phyloP scores from a whole-genome alignment of 2,797 vertebrate genomes.

The Artibeus jamaicensis region DNA sequence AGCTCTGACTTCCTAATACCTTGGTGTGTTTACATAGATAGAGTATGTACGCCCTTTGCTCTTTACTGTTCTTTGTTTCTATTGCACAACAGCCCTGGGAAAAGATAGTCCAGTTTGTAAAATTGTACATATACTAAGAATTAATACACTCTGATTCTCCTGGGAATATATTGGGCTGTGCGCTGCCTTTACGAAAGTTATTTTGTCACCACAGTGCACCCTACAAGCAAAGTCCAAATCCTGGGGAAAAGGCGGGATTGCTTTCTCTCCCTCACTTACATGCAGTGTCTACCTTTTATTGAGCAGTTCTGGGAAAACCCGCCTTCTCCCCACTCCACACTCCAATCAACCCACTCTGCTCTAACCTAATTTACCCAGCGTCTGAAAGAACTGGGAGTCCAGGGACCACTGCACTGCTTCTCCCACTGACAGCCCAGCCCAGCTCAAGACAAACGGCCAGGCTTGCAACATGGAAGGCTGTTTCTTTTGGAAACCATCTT shows the following conservation, averaged over 20 bases:
- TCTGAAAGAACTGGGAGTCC: not conserved
- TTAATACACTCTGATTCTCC: not conserved
- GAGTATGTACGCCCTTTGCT: not conserved
- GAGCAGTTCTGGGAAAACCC: not conserved
- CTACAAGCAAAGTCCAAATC: not conserved
- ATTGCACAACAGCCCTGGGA: not conserved
- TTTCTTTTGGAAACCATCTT: constrained; percentile 27
- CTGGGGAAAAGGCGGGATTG: not conserved
- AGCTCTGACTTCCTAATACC: not conserved
- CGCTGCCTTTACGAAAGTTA: not conserved
- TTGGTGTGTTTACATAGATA: not conserved
- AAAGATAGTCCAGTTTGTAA: not conserved
- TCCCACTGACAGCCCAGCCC: not conserved
- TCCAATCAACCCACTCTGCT: not conserved
- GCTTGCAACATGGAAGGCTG: not conserved
- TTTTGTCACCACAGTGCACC: not conserved
- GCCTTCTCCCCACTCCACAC: not conserved
- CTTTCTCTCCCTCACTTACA: not conserved
- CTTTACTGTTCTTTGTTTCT: not conserved
- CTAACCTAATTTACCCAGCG: not conserved
- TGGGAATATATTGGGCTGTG: not conserved
- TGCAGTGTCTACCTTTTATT: not conserved
- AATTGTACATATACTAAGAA: not conserved
- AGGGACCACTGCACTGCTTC: not conserved
- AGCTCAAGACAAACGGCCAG: not conserved